Base-by-base conservation (phyloP, 1,140 invertebrate species). In the Aphaenogaster rudis region DNA sequence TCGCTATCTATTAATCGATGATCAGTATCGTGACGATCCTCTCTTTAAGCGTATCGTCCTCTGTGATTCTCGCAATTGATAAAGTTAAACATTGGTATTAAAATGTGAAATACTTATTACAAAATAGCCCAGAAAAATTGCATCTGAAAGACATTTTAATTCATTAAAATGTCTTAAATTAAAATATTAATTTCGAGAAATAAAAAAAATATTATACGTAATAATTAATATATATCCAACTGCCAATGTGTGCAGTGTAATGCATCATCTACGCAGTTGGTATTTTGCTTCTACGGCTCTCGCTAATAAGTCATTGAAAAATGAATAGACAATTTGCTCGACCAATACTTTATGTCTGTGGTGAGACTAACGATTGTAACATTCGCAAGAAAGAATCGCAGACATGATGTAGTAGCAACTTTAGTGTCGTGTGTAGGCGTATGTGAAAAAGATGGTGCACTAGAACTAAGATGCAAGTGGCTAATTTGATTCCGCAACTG, bases 291-390 rank as follows among this genome's bases (percentile, higher is more conserved):
- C 2, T 36, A 50, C 48, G n/a, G 6, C 7, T 21, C 15, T 9
- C 48, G 50, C 3, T 61, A 61, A 63, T 39, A 42, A 79, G 17
- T 11, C 21, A 57, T 48, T 11, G 67, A 52, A 36, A 79, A 67
- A 90, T 90, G 88, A 88, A 88, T 9, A 88, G 91, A 52, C 71
- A 88, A 61, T 84, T 86, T 50, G 92, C 92, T 33, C 85, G 90
- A 74, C 88, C 74, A 48, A 77, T 79, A 28, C 81, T 94, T 7
- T 92, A 89, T 76, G 76, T 94, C 54, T 91, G 86, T 9, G 74
- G 82, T 11, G 45, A 86, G 11, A 90, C 21, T n/a, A 87, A 77
- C 0, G 61, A 82, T 36, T 45, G 17, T 21, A 54, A 67, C 45
- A 33, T 63, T 48, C 36, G 86, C 7, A 72, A 74, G 42, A 17